Base-by-base conservation (phyloP, 2,797 vertebrate species). In the Acrocephalus scirpaceus region DNA sequence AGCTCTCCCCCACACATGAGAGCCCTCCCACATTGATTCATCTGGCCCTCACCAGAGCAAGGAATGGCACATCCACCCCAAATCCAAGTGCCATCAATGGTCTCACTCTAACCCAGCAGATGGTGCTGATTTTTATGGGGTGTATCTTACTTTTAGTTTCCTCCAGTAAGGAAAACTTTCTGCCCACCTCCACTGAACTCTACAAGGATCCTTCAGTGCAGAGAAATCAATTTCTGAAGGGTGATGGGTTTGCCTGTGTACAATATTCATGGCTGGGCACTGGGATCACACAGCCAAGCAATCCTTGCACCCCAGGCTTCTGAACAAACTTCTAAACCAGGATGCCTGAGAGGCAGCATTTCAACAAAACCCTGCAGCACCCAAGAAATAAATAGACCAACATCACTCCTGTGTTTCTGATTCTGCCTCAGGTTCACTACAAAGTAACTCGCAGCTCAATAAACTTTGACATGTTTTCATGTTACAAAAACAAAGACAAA, bases 401-500 rank as follows among this genome's bases (percentile, higher is more conserved):
- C 18, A 40, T 32, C 51, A 22, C 42, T 54, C 53, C 40, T 54
- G 12, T 27, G n/a, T 27, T 62, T 80, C 75, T 74, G 50, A 47
- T 48, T 88, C 74, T 1, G 3, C 76, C 73, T 81, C 57, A 34
- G 54, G 75, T 80, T 89, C 72, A 48, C 62, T 71, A 80, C 72
- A 54, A 91, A 90, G 72, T 26, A 69, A 91, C 72, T 71, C 65
- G 57, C 62, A 86, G 82, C 90, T 86, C 89, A 78, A 81, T 93
- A 91, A 86, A 78, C 29, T 95, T 93, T 75, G 86, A 89, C 94
- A 84, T 66, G 79, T 93, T 94, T 90, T 92, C 76, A 74, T 78
- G 50, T 48, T 93, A 82, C 40, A 93, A 93, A 96, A 91, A 92
- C 76, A 86, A 84, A 96, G 95, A 95, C 88, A 94, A 96, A 96